Percentiles rank a stretch among this genome's conserved stretches.
phyloP scores from a whole-genome alignment of 2,797 vertebrate species.

The Phataginus tricuspis region DNA sequence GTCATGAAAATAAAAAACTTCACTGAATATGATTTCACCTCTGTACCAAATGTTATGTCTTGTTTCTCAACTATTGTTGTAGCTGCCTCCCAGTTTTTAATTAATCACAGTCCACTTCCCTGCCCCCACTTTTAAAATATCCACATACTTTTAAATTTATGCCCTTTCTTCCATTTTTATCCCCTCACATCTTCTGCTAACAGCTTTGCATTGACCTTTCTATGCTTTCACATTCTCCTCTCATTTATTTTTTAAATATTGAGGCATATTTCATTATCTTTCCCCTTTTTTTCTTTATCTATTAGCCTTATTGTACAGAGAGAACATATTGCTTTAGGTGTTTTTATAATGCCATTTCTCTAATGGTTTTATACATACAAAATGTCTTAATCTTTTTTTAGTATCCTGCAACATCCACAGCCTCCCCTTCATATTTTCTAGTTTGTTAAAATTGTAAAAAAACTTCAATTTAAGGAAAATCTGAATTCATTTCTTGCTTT shows the following conservation, averaged over 20 bases:
- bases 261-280: not conserved
- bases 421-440: not conserved
- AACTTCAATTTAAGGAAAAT: conserved; percentile 15
- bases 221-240: not conserved
- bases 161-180: not conserved
- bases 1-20: not conserved
- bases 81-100: not conserved
- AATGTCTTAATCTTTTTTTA: not conserved
- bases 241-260: not conserved
- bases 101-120: not conserved
- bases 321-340: not conserved
- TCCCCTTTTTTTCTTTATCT: not conserved
- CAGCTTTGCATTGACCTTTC: not conserved
- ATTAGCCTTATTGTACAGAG: not conserved
- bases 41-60: not conserved
- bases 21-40: not conserved
- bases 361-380: conserved; percentile 17
- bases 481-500: not conserved
- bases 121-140: not conserved
- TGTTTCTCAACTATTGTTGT: conserved; percentile 7
- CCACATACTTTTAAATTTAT: not conserved
- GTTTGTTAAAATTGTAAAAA: conserved; percentile 48
- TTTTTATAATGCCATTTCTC: not conserved
- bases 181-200: not conserved
- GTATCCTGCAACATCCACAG: not conserved